Evolutionary conservation across 2,888 invertebrate genomes (phyloP).

Genomic region (Bombyx huttoni): DNA sequence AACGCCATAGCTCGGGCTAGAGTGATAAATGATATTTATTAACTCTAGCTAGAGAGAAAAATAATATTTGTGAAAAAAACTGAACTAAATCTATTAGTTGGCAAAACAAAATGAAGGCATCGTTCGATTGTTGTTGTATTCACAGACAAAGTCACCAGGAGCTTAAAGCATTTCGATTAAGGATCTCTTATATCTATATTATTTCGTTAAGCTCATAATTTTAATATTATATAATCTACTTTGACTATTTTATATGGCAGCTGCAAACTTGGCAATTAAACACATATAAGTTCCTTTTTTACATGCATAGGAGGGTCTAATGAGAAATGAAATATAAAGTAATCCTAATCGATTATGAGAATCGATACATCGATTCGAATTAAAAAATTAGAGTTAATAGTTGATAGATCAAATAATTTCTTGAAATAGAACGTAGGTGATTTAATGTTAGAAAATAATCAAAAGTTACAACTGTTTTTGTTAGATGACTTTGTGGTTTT

Average conservation of each 20-base stretch:
- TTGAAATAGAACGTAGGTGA: not conserved
- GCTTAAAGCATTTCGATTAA: not conserved
- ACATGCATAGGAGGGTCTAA: conserved; percentile 21
- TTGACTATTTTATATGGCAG: conserved; percentile 5
- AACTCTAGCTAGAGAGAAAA: no score
- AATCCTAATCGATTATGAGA: conserved; percentile 1
- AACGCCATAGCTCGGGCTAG: no score
- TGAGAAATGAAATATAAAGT: conserved; percentile 12
- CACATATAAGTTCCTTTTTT: conserved; percentile 13
- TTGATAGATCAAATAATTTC: not conserved
- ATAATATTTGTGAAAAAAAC: no score
- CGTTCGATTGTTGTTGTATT: no score
- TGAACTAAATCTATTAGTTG: no score
- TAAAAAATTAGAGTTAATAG: not conserved
- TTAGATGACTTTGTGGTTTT: conserved; percentile 1
- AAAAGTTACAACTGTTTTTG: not conserved
- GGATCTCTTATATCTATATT: conserved; percentile 1
- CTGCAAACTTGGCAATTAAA: conserved; percentile 13
- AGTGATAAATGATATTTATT: no score
- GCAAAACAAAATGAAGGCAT: no score
- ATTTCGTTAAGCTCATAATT: not conserved
- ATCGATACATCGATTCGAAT: not conserved
- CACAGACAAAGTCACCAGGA: no score
- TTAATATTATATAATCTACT: not conserved
- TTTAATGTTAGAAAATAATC: not conserved